A percentile compares a stretch with the other conserved stretches of the same genome.
phyloP scores from a whole-genome alignment of 2,888 invertebrate species.

The Antheraea yamamai region DNA sequence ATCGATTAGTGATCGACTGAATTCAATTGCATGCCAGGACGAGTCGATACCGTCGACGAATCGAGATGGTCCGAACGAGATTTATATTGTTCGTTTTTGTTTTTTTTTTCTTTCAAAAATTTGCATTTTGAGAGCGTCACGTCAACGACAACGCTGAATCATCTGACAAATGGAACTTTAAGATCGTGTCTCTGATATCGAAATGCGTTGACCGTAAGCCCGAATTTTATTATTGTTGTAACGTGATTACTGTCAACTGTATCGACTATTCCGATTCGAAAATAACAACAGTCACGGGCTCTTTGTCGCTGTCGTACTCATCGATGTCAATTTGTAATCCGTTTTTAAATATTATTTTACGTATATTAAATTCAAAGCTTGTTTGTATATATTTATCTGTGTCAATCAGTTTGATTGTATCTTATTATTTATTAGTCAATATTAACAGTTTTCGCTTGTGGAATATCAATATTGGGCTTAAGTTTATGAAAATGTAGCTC shows the following conservation, averaged over 20 bases:
- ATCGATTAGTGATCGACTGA: constrained; percentile 83
- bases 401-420: background rate
- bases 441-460: background rate
- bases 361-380: background rate
- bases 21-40: constrained; percentile 81
- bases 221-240: constrained; percentile 73
- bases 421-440: background rate
- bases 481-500: background rate
- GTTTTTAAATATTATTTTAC: constrained; percentile 30
- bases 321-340: constrained; percentile 49
- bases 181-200: constrained; percentile 76
- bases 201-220: constrained; percentile 79
- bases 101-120: constrained; percentile 61
- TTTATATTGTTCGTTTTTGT: constrained; percentile 73
- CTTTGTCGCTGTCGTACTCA: constrained; percentile 43
- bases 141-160: constrained; percentile 80
- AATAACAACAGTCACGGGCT: constrained; percentile 52
- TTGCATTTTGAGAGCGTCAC: constrained; percentile 81
- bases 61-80: constrained; percentile 74
- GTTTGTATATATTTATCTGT: background rate
- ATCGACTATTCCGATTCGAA: constrained; percentile 54
- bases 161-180: constrained; percentile 77
- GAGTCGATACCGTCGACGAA: constrained; percentile 75
- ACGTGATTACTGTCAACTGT: constrained; percentile 77
- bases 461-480: background rate